These are phyloP conservation scores for Apotomis betuletana DNA, from an alignment of 2,888 invertebrate species.

Conservation along the genomic window DNA sequence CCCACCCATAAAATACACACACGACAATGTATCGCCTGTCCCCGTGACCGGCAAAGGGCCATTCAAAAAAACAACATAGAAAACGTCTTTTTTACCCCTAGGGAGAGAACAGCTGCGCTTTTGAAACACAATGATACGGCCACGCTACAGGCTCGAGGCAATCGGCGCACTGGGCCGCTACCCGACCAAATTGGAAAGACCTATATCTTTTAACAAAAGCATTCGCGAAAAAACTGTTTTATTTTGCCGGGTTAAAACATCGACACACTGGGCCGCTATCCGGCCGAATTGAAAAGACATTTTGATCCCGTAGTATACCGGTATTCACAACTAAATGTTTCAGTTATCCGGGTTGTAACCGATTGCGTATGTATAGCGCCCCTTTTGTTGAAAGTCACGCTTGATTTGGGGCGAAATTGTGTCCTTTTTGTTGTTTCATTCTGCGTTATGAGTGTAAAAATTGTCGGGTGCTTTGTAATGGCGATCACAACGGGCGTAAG, in stretches of 20 bases:
- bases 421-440: slow-evolving; percentile 81
- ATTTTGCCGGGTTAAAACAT: slow-evolving; percentile 45
- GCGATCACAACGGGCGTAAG: slow-evolving; percentile 26
- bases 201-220: neutral
- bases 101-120: slow-evolving; percentile 81
- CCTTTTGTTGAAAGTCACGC: slow-evolving; percentile 80
- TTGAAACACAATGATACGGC: slow-evolving; percentile 81
- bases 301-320: slow-evolving; percentile 7
- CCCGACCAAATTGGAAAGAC: slow-evolving; percentile 54
- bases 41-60: slow-evolving; percentile 79
- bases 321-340: slow-evolving; percentile 43
- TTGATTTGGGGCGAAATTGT: slow-evolving; percentile 79
- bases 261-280: slow-evolving; percentile 65
- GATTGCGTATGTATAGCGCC: slow-evolving; percentile 66
- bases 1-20: slow-evolving; percentile 3
- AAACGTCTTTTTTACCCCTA: slow-evolving; percentile 79
- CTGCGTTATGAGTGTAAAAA: slow-evolving; percentile 75
- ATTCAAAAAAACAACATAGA: slow-evolving; percentile 69
- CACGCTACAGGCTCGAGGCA: slow-evolving; percentile 77
- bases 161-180: slow-evolving; percentile 68
- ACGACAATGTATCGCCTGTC: slow-evolving; percentile 63
- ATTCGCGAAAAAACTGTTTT: too few species aligned
- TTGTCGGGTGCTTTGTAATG: slow-evolving; percentile 51
- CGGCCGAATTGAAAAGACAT: slow-evolving; percentile 53
- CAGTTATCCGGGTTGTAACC: slow-evolving; percentile 60